These are phyloP conservation scores for Orthosia gothica DNA, from an alignment of 2,888 invertebrate species.

Conservation along the genomic window DNA sequence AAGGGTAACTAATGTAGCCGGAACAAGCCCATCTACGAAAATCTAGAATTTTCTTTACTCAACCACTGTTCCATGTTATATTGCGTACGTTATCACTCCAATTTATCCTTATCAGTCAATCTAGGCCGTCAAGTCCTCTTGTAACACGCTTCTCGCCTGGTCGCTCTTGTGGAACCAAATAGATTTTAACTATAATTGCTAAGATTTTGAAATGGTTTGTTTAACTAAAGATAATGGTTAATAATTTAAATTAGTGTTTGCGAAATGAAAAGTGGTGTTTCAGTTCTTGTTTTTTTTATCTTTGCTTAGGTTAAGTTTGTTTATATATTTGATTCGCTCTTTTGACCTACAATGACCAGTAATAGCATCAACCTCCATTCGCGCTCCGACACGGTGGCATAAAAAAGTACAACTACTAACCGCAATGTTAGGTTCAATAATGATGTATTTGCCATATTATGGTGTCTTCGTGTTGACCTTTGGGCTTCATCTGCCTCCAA, in stretches of 20 bases:
- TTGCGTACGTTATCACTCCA: conserved; percentile 62
- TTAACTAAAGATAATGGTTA: conserved; percentile 29
- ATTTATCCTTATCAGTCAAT: conserved; percentile 77
- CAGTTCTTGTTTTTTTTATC: neutral
- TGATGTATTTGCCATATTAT: neutral
- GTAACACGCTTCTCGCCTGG: conserved; percentile 60
- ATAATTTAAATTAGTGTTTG: conserved; percentile 36
- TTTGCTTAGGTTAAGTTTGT: too few species aligned
- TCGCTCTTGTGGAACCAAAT: conserved; percentile 64
- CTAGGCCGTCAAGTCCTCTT: conserved; percentile 76
- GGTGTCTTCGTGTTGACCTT: conserved; percentile 3
- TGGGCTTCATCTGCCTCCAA: conserved; percentile 1
- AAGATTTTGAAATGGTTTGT: conserved; percentile 50
- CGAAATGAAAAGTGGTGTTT: conserved; percentile 18
- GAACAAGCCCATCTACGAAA: neutral
- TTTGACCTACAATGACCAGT: neutral
- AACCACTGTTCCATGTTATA: conserved; percentile 21
- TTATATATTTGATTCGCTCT: too few species aligned
- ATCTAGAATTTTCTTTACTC: neutral
- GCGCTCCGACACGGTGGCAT: too few species aligned
- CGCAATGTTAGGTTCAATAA: conserved; percentile 7
- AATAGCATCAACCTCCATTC: neutral
- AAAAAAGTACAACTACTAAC: neutral
- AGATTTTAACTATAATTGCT: conserved; percentile 57
- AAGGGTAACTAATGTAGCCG: neutral